Conservation (phyloP, 2,797 vertebrate species). For the Clarias pachynema region DNA sequence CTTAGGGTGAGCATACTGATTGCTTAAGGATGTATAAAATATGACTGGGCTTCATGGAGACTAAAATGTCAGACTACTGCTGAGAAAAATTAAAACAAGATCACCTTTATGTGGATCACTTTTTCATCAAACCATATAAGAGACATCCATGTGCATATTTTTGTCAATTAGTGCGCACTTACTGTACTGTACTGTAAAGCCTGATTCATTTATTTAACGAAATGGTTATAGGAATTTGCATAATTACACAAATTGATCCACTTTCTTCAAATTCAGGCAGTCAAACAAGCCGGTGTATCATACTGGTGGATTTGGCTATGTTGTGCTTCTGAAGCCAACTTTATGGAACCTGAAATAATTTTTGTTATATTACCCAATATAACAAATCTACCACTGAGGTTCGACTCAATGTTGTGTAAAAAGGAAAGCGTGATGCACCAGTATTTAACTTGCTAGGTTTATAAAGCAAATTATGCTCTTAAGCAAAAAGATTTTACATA, state of each 20-base stretch:
- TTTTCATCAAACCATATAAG: neutral
- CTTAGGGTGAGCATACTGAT: conserved; percentile 83
- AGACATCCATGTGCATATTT: neutral
- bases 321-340: neutral
- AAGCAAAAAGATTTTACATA: too few relatives aligned
- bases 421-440: neutral
- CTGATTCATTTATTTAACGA: neutral
- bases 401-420: neutral
- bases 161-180: neutral
- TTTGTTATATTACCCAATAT: neutral
- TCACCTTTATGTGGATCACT: neutral
- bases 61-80: neutral
- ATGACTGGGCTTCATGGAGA: too few relatives aligned
- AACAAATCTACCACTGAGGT: neutral
- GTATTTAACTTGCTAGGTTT: neutral
- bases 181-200: neutral
- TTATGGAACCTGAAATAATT: neutral
- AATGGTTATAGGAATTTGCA: neutral
- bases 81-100: neutral
- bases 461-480: neutral
- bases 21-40: neutral
- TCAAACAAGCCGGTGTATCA: neutral
- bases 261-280: neutral
- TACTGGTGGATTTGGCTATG: neutral
- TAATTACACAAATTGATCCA: neutral